A percentile compares a stretch with the other conserved stretches of the same genome.
phyloP scores from a whole-genome alignment of 2,797 vertebrate genomes.

The Rhinoraja longicauda region DNA sequence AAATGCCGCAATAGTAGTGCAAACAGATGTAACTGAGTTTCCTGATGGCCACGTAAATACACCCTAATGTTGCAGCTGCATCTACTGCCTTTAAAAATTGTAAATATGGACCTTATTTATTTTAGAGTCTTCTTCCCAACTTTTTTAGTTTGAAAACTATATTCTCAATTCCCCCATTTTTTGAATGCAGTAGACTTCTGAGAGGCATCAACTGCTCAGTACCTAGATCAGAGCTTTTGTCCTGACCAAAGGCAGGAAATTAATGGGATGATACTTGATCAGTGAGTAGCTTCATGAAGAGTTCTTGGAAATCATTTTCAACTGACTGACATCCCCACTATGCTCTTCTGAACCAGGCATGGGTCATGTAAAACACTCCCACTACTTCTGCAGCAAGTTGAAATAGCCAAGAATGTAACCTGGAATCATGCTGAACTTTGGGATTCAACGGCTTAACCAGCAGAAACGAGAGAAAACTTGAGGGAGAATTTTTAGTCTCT shows the following conservation, averaged over 20 bases:
- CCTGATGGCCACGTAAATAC: neutral
- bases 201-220: neutral
- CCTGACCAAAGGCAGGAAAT: neutral
- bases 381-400: neutral
- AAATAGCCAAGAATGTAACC: neutral
- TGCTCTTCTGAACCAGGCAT: neutral
- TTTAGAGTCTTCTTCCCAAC: neutral
- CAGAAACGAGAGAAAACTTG: neutral
- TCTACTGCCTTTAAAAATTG: no score
- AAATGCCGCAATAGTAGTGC: neutral
- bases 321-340: no score
- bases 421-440: neutral
- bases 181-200: neutral
- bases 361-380: neutral
- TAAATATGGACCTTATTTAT: no score
- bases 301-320: neutral
- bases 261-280: no score
- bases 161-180: neutral
- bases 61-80: no score
- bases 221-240: neutral
- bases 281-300: neutral
- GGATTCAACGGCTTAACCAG: neutral
- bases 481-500: no score
- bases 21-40: neutral
- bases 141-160: neutral